Evolutionary conservation across 2,888 invertebrate genomes (phyloP), one percentile per base, ranked within the genome.

Genomic region (Sericinus montela): DNA sequence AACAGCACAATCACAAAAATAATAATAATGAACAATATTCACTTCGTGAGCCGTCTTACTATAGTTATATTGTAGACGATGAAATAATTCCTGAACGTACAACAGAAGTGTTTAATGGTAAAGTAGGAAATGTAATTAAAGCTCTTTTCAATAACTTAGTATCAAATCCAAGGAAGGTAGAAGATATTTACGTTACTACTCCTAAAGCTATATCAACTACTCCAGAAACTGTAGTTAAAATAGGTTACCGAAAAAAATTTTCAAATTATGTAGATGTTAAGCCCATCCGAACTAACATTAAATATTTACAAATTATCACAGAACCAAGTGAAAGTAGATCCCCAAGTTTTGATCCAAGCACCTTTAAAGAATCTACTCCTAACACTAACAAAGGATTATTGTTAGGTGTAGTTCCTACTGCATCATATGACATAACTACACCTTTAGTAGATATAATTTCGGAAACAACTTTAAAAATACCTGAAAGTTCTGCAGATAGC

Each of bases 41-140:
- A 25, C 42, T 45, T 11, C 51, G 46, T 13, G 78, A 78, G 50
- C 73, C 82, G 1, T 75, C 82, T 0, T 87, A 86, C 56, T 86
- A 81, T 48, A 76, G 74, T 55, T 87, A 87, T 57, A 70, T 69
- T 14, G 62, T 87, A 48, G 72, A 76, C 58, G 87, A 86, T 51
- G 85, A 85, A 45, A 59, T 64, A 10, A 56, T 77, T 8, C 71
- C 77, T 30, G 79, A 86, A 55, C 78, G 81, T 54, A 86, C 88
- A 0, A 86, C 87, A 9, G 85, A 87, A 69, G 67, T 85, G 39
- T 80, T 87, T 54, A 79, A 72, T 55, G 73, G 75, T 48, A 80
- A 70, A 54, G 80, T 85, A 1, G 81, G 75, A 70, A 80, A 77
- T 58, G 76, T 86, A 1, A 74, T 88, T 29, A 80, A 76, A 69